phyloP scores from a whole-genome alignment of 2,888 invertebrate genomes.

The Salticus scenicus region DNA sequence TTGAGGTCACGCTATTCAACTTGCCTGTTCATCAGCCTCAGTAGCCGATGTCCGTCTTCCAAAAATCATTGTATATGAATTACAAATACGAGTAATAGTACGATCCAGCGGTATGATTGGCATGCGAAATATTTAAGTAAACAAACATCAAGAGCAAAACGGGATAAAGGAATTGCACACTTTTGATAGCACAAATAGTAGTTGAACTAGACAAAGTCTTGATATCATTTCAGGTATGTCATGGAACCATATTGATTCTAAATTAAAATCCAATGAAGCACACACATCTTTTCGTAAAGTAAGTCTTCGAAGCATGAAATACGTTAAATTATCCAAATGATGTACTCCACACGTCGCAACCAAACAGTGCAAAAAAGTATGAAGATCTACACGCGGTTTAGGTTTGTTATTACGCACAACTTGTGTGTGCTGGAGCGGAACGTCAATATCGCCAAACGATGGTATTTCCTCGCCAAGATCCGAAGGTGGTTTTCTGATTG shows the following conservation, averaged over 20 bases:
- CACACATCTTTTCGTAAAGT: background rate
- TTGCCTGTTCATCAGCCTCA: constrained; percentile 58
- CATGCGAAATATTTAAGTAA: constrained; percentile 38
- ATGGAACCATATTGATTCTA: too few relatives aligned
- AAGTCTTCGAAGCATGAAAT: constrained; percentile 24
- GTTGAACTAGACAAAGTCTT: background rate
- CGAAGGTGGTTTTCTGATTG: background rate
- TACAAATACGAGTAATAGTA: constrained; percentile 48
- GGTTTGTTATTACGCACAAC: constrained; percentile 47
- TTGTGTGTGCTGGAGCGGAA: constrained; percentile 25
- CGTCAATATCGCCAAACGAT: constrained; percentile 15
- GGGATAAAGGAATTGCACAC: too few relatives aligned
- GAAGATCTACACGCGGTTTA: constrained; percentile 51
- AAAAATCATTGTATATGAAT: constrained; percentile 64
- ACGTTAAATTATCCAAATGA: constrained; percentile 24
- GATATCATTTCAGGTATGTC: too few relatives aligned
- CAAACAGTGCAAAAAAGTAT: constrained; percentile 40
- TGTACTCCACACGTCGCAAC: constrained; percentile 24
- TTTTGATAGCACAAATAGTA: background rate
- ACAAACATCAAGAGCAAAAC: background rate
- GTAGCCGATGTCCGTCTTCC: constrained; percentile 35
- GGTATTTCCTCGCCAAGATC: background rate
- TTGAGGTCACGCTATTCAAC: constrained; percentile 60
- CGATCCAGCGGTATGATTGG: constrained; percentile 53
- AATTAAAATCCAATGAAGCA: background rate